phyloP scores from a whole-genome alignment of 2,888 invertebrate genomes.

The Philhelius pedissequus region DNA sequence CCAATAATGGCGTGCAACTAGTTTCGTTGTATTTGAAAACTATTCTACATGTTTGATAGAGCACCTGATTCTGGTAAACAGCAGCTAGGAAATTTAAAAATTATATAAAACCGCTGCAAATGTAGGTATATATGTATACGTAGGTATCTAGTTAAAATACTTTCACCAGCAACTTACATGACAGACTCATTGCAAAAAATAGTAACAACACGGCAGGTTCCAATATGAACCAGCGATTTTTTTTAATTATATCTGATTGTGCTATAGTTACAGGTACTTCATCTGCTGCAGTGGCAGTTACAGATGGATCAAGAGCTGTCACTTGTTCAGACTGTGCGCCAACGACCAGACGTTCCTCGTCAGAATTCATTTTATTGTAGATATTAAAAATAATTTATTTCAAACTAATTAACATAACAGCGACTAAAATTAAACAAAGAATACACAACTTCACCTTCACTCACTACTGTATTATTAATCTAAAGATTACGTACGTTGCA shows the following conservation, averaged over 20 bases:
- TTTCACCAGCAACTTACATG: constrained; percentile 70
- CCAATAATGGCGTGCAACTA: constrained; percentile 80
- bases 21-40: constrained; percentile 81
- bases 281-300: not conserved
- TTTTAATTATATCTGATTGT: not conserved
- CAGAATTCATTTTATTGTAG: constrained; percentile 66
- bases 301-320: constrained; percentile 39
- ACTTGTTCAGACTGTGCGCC: constrained; percentile 20
- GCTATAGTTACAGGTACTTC: not conserved
- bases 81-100: constrained; percentile 72
- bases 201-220: constrained; percentile 77
- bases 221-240: constrained; percentile 73
- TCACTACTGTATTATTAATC: not conserved
- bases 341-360: constrained; percentile 71
- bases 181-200: constrained; percentile 75
- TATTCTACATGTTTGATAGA: constrained; percentile 85
- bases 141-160: too few relatives aligned
- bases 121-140: not conserved
- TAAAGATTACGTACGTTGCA: not conserved
- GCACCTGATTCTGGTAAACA: constrained; percentile 83
- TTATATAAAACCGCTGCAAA: not conserved
- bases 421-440: constrained; percentile 2
- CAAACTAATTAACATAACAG: not conserved
- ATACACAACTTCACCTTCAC: not conserved
- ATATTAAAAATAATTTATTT: not conserved